Percentiles rank a stretch among this genome's conserved stretches.
Conservation (phyloP, 1,140 invertebrate species). For the Hypsibius dujardini region DNA sequence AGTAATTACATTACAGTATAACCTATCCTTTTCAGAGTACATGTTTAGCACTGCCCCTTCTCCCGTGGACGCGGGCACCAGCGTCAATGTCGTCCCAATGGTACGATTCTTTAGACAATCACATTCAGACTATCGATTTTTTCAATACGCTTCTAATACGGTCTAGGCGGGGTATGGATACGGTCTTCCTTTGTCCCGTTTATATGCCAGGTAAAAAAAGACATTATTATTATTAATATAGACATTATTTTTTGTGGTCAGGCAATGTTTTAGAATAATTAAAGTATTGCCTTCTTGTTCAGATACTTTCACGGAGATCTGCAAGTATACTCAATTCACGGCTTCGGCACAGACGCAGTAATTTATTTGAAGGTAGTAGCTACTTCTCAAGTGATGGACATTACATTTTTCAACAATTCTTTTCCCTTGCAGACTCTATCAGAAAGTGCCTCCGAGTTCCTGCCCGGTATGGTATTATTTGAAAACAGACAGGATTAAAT, state of each 20-base stretch:
- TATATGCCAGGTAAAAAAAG: no score
- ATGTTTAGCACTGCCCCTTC: slow-evolving; percentile 96
- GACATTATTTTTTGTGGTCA: slow-evolving; percentile 57
- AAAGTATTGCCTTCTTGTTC: slow-evolving; percentile 50
- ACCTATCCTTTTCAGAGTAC: slow-evolving; percentile 95
- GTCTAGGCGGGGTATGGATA: slow-evolving; percentile 73
- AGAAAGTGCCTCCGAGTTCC: slow-evolving; percentile 80
- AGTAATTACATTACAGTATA: no score
- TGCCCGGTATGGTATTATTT: no score
- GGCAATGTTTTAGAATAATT: slow-evolving; percentile 85
- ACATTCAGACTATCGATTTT: no score
- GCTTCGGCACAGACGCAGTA: no score
- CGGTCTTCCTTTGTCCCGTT: slow-evolving; percentile 78
- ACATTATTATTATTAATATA: slow-evolving; percentile 97
- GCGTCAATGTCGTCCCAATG: slow-evolving; percentile 64
- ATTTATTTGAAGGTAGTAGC: no score
- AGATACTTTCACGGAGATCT: slow-evolving; percentile 1
- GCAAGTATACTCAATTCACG: no score
- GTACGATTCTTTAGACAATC: no score
- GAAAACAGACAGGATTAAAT: no score
- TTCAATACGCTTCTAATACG: slow-evolving; percentile 19
- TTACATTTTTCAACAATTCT: no score
- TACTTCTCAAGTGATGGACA: slow-evolving; percentile 19
- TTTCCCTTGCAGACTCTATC: slow-evolving; percentile 58
- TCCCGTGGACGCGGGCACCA: slow-evolving; percentile 62